These are phyloP conservation scores for Drosophila arawakana DNA, from an alignment of 1,140 invertebrate species.

Conservation along the genomic window DNA sequence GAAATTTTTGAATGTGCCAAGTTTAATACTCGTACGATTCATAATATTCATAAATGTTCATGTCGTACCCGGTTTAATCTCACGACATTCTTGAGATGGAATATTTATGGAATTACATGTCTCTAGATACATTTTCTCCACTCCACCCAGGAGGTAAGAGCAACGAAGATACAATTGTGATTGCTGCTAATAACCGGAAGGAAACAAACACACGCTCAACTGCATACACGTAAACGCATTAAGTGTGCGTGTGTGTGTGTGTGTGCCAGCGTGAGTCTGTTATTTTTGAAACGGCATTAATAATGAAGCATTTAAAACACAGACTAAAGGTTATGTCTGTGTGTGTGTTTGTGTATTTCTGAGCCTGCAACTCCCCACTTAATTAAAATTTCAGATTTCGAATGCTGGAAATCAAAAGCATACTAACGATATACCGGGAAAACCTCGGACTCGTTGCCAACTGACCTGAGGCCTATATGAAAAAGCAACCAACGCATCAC, in stretches of 20 bases:
- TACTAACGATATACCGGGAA: constrained; percentile 24
- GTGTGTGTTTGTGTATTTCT: background rate
- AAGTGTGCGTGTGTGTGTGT: constrained; percentile 2
- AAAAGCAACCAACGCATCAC: background rate
- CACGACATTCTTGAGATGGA: constrained; percentile 8
- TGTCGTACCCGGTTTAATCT: constrained; percentile 15
- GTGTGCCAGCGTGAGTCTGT: background rate
- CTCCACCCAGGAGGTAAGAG: background rate
- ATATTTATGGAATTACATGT: constrained; percentile 13
- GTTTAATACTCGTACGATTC: constrained; percentile 4
- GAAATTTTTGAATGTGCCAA: constrained; percentile 16
- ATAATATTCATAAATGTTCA: constrained; percentile 6
- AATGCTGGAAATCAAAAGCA: constrained; percentile 61
- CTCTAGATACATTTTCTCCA: background rate
- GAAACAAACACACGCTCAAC: constrained; percentile 35
- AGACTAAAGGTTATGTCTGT: constrained; percentile 57
- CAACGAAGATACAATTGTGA: constrained; percentile 17
- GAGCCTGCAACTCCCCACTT: constrained; percentile 10
- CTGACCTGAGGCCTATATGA: constrained; percentile 26
- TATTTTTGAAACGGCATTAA: constrained; percentile 59
- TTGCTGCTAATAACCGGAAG: constrained; percentile 57
- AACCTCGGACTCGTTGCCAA: background rate
- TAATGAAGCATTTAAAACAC: constrained; percentile 57
- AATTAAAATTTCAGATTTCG: constrained; percentile 70
- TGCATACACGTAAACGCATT: constrained; percentile 42